Conservation (phyloP, 2,888 invertebrate species). For the Syrista parreyssii region DNA sequence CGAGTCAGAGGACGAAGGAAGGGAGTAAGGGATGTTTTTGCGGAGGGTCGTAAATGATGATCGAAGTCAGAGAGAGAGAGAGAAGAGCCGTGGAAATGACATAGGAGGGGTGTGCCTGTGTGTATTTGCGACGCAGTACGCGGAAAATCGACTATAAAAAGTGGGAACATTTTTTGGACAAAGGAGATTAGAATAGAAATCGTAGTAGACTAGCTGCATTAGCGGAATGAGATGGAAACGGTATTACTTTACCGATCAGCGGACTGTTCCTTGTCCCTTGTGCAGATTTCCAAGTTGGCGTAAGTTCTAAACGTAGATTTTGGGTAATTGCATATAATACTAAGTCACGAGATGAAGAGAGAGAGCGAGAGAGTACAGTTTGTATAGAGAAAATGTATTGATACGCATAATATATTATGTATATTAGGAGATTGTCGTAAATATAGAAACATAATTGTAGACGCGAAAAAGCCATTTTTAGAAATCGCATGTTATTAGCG, state of each 20-base stretch:
- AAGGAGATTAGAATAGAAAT: not conserved
- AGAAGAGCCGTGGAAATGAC: conserved; percentile 13
- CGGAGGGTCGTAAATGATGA: conserved; percentile 6
- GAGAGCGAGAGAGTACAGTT: not conserved
- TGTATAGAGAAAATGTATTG: not conserved
- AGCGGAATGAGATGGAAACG: not conserved
- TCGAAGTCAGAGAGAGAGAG: conserved; percentile 6
- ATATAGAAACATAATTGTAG: not conserved
- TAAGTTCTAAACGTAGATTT: not conserved
- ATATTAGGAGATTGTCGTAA: not conserved
- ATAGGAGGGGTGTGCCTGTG: not conserved
- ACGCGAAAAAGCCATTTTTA: not conserved
- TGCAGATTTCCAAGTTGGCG: no score
- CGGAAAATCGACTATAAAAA: conserved; percentile 14
- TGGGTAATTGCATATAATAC: not conserved
- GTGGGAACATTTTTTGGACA: not conserved
- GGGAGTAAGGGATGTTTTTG: not conserved
- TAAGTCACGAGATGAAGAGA: not conserved
- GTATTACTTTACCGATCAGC: conserved; percentile 3
- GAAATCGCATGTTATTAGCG: not conserved
- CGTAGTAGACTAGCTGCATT: not conserved
- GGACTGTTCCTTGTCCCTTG: conserved; percentile 15
- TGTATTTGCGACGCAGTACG: not conserved
- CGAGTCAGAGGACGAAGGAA: not conserved
- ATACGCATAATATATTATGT: not conserved